A percentile compares a stretch with the other conserved stretches of the same genome.
Evolutionary conservation across 2,113 vertebrate species (phyloP).

Genomic region (Gopherus flavomarginatus): DNA sequence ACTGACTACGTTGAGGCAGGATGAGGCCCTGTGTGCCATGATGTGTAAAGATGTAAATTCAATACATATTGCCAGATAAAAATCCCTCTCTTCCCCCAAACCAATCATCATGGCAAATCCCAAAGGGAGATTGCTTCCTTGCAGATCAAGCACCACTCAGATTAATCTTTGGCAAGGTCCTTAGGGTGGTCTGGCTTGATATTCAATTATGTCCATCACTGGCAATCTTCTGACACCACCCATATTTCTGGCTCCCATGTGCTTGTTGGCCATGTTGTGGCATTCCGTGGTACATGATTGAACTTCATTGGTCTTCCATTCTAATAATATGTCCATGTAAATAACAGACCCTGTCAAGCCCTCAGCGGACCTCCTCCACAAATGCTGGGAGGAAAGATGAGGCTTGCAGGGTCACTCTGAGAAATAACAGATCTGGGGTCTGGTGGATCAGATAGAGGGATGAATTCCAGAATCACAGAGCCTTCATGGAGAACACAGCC

Average conservation of each 20-base stretch:
- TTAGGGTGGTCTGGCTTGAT: not conserved
- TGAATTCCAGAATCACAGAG: not conserved
- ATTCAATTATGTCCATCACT: not conserved
- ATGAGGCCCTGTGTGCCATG: not conserved
- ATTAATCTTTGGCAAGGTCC: not conserved
- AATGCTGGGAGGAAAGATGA: not conserved
- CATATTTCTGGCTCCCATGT: not conserved
- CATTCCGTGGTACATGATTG: not conserved
- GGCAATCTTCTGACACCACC: not conserved
- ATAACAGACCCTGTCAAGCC: not conserved
- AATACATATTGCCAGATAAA: not conserved
- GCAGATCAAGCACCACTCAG: not conserved
- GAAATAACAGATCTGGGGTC: not conserved
- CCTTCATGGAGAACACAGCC: not conserved
- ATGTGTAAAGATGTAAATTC: not conserved
- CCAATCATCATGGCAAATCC: not conserved
- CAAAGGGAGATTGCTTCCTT: not conserved
- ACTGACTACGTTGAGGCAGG: not conserved
- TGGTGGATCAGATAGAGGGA: rapidly evolving
- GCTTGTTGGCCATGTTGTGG: not conserved
- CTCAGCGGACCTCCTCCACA: not conserved
- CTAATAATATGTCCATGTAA: not conserved
- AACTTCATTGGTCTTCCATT: not conserved
- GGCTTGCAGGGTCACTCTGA: not conserved
- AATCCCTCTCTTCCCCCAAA: not conserved